These are phyloP conservation scores for Tolypeutes matacus DNA, from an alignment of 2,797 vertebrate genomes.

Conservation along the genomic window DNA sequence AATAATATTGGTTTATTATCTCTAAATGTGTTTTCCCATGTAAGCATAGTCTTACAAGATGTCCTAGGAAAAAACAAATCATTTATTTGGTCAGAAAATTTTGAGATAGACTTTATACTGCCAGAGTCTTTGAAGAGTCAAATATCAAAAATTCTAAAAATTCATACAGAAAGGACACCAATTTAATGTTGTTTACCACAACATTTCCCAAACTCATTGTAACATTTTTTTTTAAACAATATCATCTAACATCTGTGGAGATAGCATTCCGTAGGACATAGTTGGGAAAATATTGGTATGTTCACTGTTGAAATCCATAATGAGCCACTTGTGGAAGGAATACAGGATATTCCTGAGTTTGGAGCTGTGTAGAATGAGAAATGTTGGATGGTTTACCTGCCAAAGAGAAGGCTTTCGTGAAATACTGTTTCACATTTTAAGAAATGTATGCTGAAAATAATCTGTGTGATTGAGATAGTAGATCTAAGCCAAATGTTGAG, in stretches of 20 bases:
- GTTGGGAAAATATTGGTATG: background rate
- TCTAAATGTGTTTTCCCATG: slow-evolving; percentile 53
- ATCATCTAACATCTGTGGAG: slow-evolving; percentile 51
- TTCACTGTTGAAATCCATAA: slow-evolving; percentile 42
- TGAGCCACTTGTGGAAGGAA: background rate
- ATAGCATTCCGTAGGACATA: slow-evolving; percentile 16
- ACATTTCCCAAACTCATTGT: slow-evolving; percentile 44
- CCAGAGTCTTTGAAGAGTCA: slow-evolving; percentile 46
- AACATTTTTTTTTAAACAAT: background rate
- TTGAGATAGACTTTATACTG: background rate
- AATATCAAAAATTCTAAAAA: slow-evolving; percentile 65
- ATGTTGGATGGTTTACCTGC: background rate
- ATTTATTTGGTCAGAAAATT: slow-evolving; percentile 65
- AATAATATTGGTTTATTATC: background rate
- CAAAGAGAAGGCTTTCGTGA: background rate
- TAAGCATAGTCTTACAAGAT: background rate
- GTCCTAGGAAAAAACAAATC: background rate
- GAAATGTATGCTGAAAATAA: background rate
- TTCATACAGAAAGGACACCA: slow-evolving; percentile 17
- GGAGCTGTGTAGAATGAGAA: background rate
- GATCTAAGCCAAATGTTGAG: background rate
- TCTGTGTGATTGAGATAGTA: background rate
- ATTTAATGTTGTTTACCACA: slow-evolving; percentile 55
- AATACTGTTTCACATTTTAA: background rate
- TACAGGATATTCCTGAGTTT: slow-evolving; percentile 4